Evolutionary conservation across 2,888 invertebrate genomes (phyloP).

Genomic region (Hybos culiciformis): DNA sequence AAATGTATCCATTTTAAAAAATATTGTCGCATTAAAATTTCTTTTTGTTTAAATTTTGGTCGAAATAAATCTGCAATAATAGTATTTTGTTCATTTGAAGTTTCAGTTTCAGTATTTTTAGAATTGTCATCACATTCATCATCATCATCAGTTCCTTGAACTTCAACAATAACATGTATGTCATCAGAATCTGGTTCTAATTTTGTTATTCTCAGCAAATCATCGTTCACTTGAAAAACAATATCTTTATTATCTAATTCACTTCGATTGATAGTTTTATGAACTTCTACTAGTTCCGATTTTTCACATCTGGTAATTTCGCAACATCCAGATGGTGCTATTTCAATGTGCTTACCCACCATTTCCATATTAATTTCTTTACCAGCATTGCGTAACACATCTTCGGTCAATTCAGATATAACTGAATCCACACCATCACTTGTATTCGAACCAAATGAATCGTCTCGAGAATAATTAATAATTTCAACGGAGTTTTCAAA

Average conservation of each 20-base stretch:
- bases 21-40: constrained; percentile 22
- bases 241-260: constrained; percentile 2
- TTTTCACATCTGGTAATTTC: not conserved
- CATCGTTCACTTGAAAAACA: constrained; percentile 1
- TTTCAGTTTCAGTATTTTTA: constrained; percentile 14
- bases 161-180: constrained; percentile 1
- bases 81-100: constrained; percentile 22
- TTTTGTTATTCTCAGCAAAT: constrained; percentile 8
- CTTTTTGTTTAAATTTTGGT: constrained; percentile 10
- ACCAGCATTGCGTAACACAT: constrained; percentile 26
- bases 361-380: constrained; percentile 20
- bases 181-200: constrained; percentile 4
- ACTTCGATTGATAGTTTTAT: constrained; percentile 3
- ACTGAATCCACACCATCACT: constrained; percentile 31
- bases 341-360: constrained; percentile 7
- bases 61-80: constrained; percentile 27
- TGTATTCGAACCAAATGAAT: constrained; percentile 28
- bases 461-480: constrained; percentile 19
- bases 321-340: no score
- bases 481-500: constrained; percentile 23
- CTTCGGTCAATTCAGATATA: constrained; percentile 29
- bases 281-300: not conserved
- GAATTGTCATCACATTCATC: constrained; percentile 2
- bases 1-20: constrained; percentile 33
- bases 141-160: not conserved